Conservation (phyloP, 2,888 invertebrate species). For the Bedellia somnulentella region DNA sequence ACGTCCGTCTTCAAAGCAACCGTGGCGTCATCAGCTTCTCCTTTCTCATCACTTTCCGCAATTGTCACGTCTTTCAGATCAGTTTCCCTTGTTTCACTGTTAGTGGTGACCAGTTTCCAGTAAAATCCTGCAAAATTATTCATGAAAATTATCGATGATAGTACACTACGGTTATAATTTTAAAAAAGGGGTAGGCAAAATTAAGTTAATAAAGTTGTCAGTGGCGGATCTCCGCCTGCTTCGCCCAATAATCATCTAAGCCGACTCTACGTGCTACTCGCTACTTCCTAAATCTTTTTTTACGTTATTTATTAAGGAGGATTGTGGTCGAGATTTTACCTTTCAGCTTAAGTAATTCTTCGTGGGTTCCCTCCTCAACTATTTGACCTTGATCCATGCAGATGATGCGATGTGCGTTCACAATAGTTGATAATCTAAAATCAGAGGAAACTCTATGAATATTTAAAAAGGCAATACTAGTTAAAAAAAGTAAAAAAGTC, state of each 20-base stretch:
- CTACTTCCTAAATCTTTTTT: too few relatives aligned
- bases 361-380: slow-evolving; percentile 66
- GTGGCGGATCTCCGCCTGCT: too few relatives aligned
- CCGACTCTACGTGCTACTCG: too few relatives aligned
- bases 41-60: not conserved
- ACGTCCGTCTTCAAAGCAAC: not conserved
- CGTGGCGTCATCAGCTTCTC: not conserved
- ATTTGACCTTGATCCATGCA: slow-evolving; percentile 64
- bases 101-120: slow-evolving; percentile 58
- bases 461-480: too few relatives aligned
- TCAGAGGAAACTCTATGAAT: too few relatives aligned
- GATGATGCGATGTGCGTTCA: slow-evolving; percentile 62
- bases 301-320: too few relatives aligned
- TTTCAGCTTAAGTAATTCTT: slow-evolving; percentile 47
- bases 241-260: too few relatives aligned
- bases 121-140: slow-evolving; percentile 42
- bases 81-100: slow-evolving; percentile 20
- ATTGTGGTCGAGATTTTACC: too few relatives aligned
- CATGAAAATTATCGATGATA: not conserved
- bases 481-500: too few relatives aligned
- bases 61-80: slow-evolving; percentile 3
- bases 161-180: not conserved
- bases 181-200: too few relatives aligned
- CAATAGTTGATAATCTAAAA: slow-evolving; percentile 56
- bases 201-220: too few relatives aligned